phyloP scores from a whole-genome alignment of 2,113 vertebrate species.

The Grammomys surdaster region DNA sequence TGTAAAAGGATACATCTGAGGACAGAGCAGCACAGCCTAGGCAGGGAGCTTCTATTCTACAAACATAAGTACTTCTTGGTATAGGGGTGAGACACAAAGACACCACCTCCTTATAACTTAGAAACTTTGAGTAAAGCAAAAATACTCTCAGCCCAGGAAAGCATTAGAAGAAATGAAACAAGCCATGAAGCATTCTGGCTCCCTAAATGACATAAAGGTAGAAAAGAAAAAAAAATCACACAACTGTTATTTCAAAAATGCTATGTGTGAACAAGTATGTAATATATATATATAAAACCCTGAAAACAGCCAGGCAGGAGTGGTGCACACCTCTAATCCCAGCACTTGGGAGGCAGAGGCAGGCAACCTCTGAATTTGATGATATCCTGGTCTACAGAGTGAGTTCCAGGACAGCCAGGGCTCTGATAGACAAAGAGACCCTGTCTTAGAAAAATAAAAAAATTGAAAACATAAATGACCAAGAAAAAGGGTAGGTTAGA shows the following conservation, averaged over 20 bases:
- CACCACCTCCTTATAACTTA: slow-evolving; percentile 67
- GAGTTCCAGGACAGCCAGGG: neutral
- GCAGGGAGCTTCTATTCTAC: slow-evolving; percentile 40
- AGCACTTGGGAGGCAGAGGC: neutral
- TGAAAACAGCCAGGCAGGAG: neutral
- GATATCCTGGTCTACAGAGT: neutral
- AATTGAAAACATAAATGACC: slow-evolving; percentile 61
- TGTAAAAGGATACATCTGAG: slow-evolving; percentile 54
- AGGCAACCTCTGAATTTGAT: neutral
- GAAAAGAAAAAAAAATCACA: slow-evolving; percentile 71
- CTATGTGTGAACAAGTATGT: slow-evolving; percentile 44
- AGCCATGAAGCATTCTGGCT: slow-evolving; percentile 71
- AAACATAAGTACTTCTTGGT: slow-evolving; percentile 51
- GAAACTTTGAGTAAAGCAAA: slow-evolving; percentile 70
- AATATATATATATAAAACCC: slow-evolving; percentile 11
- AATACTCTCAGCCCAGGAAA: slow-evolving; percentile 73
- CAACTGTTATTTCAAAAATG: slow-evolving; percentile 74
- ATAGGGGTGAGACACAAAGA: slow-evolving; percentile 51
- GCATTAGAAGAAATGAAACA: slow-evolving; percentile 73
- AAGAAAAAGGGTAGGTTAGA: slow-evolving; percentile 45
- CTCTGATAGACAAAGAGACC: neutral
- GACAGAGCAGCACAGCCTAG: neutral
- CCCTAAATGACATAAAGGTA: slow-evolving; percentile 73
- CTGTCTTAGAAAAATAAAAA: slow-evolving; percentile 24
- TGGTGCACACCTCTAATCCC: neutral